phyloP scores from a whole-genome alignment of 1,140 invertebrate genomes.

The Ostrea edulis region DNA sequence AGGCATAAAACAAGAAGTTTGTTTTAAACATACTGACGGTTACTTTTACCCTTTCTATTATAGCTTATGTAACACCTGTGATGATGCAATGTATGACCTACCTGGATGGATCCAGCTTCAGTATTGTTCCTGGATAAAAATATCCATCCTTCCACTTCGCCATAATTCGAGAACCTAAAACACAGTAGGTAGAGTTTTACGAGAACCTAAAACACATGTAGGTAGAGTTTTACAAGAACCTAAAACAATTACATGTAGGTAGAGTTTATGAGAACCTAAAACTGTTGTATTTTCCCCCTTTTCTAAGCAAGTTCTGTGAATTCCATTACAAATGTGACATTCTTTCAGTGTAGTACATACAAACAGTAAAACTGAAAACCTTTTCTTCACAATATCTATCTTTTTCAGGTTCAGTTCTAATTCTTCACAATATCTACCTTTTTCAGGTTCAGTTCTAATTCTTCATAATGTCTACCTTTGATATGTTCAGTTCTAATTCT shows the following conservation, averaged over 20 bases:
- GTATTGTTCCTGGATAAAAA: constrained; percentile 70
- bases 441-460: not conserved
- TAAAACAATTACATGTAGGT: not conserved
- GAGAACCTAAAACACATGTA: not conserved
- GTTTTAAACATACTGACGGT: too few relatives aligned
- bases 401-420: not conserved
- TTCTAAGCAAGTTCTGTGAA: too few relatives aligned
- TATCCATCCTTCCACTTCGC: constrained; percentile 73
- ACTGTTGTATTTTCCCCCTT: too few relatives aligned
- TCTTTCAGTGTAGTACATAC: too few relatives aligned
- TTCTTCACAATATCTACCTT: too few relatives aligned
- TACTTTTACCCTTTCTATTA: not conserved
- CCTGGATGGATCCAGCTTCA: constrained; percentile 48
- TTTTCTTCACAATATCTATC: too few relatives aligned
- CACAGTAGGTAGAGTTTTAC: not conserved
- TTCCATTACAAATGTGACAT: too few relatives aligned
- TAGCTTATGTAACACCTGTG: too few relatives aligned
- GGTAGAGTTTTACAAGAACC: not conserved
- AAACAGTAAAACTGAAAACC: too few relatives aligned
- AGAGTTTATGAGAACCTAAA: too few relatives aligned
- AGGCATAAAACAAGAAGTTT: too few relatives aligned
- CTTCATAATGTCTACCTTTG: too few relatives aligned
- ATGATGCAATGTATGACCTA: not conserved
- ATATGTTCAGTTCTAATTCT: not conserved
- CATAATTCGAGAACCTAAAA: constrained; percentile 66